phyloP scores from a whole-genome alignment of 2,797 vertebrate genomes.

The Cuniculus paca region DNA sequence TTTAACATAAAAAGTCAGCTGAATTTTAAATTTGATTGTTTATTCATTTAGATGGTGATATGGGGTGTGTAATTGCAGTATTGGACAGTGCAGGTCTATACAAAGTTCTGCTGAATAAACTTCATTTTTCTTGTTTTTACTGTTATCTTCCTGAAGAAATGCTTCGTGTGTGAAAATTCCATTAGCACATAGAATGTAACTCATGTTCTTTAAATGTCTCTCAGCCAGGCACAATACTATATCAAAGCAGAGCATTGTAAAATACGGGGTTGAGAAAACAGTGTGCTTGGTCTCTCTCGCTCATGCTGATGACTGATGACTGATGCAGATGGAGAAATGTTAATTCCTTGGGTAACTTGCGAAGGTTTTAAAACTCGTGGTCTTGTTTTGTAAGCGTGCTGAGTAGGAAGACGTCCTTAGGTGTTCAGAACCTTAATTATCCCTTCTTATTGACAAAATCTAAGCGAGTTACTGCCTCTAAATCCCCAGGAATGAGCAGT shows the following conservation, averaged over 20 bases:
- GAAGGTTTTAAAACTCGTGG: constrained; percentile 51
- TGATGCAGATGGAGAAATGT: neutral
- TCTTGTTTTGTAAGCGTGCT: constrained; percentile 65
- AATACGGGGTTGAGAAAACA: neutral
- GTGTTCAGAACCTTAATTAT: constrained; percentile 72
- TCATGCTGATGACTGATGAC: neutral
- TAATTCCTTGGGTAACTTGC: constrained; percentile 24
- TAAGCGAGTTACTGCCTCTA: constrained; percentile 48
- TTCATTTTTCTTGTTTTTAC: neutral
- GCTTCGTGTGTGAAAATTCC: neutral
- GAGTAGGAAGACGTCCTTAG: constrained; percentile 53
- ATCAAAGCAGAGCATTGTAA: neutral
- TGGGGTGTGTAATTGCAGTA: neutral
- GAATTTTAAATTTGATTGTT: neutral
- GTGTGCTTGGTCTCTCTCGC: neutral
- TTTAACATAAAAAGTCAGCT: neutral
- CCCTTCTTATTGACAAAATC: constrained; percentile 70
- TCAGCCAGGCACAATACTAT: neutral
- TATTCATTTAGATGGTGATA: neutral
- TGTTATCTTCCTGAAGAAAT: neutral
- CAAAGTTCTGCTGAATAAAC: neutral
- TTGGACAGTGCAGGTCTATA: neutral
- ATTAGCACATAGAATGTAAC: neutral
- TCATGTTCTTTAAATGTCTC: neutral
- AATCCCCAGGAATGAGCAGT: constrained; percentile 70